Percentiles rank a stretch among this genome's conserved stretches.
phyloP scores from a whole-genome alignment of 2,113 vertebrate species.

The Limanda limanda region DNA sequence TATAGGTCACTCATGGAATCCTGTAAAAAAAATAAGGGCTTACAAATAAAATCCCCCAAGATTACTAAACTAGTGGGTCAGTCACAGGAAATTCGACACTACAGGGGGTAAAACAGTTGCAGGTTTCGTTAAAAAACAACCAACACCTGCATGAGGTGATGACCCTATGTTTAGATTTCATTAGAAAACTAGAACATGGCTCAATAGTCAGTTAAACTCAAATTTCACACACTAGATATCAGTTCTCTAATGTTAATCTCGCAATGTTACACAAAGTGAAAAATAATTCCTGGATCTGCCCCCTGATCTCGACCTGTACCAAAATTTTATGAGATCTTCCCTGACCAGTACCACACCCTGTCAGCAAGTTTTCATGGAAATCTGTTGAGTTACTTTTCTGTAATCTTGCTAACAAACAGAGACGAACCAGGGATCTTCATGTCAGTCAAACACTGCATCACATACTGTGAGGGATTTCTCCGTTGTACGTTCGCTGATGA shows the following conservation, averaged over 20 bases:
- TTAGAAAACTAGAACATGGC: not conserved
- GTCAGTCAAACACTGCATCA: not conserved
- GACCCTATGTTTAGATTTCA: not conserved
- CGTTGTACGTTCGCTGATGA: not conserved
- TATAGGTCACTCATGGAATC: not conserved
- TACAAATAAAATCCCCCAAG: conserved; percentile 2
- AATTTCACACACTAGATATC: too few relatives aligned
- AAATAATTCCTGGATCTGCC: too few relatives aligned
- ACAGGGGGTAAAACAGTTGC: not conserved
- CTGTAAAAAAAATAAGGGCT: conserved; percentile 2
- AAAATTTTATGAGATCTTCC: too few relatives aligned
- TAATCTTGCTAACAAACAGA: too few relatives aligned
- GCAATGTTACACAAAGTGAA: too few relatives aligned
- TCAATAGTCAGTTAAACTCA: too few relatives aligned
- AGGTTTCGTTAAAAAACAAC: not conserved
- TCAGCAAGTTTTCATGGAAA: too few relatives aligned
- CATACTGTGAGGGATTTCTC: not conserved
- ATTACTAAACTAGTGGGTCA: not conserved
- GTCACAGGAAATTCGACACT: not conserved
- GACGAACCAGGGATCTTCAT: not conserved
- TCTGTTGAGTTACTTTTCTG: too few relatives aligned
- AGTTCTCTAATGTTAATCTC: too few relatives aligned
- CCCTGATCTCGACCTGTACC: too few relatives aligned
- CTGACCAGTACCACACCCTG: too few relatives aligned
- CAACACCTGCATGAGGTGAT: not conserved